Evolutionary conservation across 2,888 invertebrate species (phyloP), one percentile per base, ranked within the genome.

Genomic region (Pseudococcus viburni): DNA sequence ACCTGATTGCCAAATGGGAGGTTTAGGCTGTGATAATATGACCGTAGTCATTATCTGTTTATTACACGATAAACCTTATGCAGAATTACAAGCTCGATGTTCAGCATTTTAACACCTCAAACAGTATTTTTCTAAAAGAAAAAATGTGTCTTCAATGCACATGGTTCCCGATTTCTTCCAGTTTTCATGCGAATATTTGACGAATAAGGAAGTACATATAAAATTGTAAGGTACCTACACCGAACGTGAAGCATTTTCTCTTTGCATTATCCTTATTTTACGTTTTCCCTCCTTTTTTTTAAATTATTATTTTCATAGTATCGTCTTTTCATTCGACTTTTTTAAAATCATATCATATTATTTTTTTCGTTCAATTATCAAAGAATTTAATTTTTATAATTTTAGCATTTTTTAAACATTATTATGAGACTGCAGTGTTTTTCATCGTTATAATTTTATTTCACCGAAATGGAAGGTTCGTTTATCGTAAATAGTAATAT

Each of bases 1-100:
- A 1, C 99, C 99, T 4, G 99, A 99, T 93, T 97, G 97, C 91
- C 96, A 97, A 91, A 98, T 99, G 94, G 98, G 97, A 80, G 99
- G 99, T 1, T 94, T 99, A 77, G 99, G 99, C 90, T 98, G 99
- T 92, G 99, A 99, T 93, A 99, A 99, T 93, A 99, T 99, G 99
- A 99, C 99, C 33, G 98, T 98, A 5, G 94, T 98, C 55, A 93
- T 99, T 64, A 94, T 98, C 88, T 96, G 96, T 91, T 94, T 98
- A 89, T 92, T 95, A 59, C 94, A 94, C 88, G 93, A 93, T 19
- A 93, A 90, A 86, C 90, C 90, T 73, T 90, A 90, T 85, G 89
- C 89, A 80, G 90, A 89, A 85, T 88, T 90, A 39, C 89, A 89
- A 73, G 59, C 89, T 4, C 85, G 89, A 48, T 90, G 90, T 89